A percentile compares a stretch with the other conserved stretches of the same genome.
Conservation (phyloP, 2,888 invertebrate genomes). For the Polydesmus complanatus region DNA sequence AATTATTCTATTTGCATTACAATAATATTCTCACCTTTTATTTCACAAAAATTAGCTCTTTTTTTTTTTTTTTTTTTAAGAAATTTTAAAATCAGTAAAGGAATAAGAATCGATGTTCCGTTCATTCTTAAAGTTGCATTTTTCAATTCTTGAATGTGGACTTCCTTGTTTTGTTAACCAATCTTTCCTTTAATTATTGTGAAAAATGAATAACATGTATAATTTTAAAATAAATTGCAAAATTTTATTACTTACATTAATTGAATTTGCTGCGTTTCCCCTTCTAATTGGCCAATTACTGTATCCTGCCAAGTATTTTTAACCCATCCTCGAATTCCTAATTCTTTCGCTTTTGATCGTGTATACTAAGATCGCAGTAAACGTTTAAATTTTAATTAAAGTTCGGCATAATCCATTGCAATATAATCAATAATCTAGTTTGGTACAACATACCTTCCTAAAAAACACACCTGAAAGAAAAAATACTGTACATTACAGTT, state of each 20-base stretch:
- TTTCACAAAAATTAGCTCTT: no score
- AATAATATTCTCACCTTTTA: no score
- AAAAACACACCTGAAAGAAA: slow-evolving; percentile 11
- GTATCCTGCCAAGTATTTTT: slow-evolving; percentile 6
- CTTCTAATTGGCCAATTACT: slow-evolving; percentile 11
- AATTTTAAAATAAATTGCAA: neutral
- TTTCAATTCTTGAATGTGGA: slow-evolving; percentile 57
- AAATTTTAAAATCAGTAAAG: slow-evolving; percentile 11
- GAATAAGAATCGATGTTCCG: slow-evolving; percentile 13
- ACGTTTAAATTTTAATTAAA: neutral
- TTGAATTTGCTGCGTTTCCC: neutral
- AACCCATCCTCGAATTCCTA: slow-evolving; percentile 11
- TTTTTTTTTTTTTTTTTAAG: no score
- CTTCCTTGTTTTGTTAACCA: slow-evolving; percentile 64
- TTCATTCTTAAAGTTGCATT: slow-evolving; percentile 49
- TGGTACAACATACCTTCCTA: slow-evolving; percentile 9
- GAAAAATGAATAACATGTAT: neutral
- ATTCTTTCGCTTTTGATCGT: neutral
- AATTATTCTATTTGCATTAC: no score
- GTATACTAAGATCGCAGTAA: slow-evolving; percentile 12
- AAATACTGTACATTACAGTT: neutral
- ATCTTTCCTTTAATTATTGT: slow-evolving; percentile 47
- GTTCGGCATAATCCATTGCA: neutral
- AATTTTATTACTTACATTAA: slow-evolving; percentile 3
- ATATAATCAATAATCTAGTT: no score